Evolutionary conservation across 2,113 vertebrate genomes (phyloP), one percentile per base, ranked within the genome.

Genomic region (Peromyscus californicus): DNA sequence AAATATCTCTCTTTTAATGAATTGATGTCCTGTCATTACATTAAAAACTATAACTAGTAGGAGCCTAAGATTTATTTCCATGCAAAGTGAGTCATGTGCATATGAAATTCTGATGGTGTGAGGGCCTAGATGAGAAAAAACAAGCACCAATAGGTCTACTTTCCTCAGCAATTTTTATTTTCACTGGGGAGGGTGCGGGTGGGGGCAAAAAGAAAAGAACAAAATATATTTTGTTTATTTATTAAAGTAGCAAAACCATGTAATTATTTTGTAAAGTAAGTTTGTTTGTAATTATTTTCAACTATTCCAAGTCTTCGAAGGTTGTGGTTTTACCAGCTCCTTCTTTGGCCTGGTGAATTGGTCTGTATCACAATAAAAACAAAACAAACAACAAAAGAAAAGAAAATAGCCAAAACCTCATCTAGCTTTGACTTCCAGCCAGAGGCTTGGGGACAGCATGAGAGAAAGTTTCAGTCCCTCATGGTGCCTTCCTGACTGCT

Each of bases 401-500:
- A 65, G 2, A 39, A 54, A 85, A 22, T 45, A 61, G 45, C 7
- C 42, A 85, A 48, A 48, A 19, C 12, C 63, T 31, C 8, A 5
- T 33, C 2, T 36, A n/a, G 17, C 11, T 1, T 1, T 16, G 1
- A 24, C 0, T 80, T 5, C 4, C 45, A 63, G 24, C 12, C 51
- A 74, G 70, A 12, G 57, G 26, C 13, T 22, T n/a, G 1, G 10
- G 10, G 21, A 24, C 3, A 19, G 22, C 13, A 2, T 42, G 36
- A 16, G 7, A 80, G 13, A 33, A 63, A 69, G 1, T 36, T 19
- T 7, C 45, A 36, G 63, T 87, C 29, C 36, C 51, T 15, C 1
- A 0, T 2, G 24, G 12, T 17, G 7, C 4, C 39, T 70, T 4
- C 4, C 10, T 31, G 12, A 2, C 4, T 63, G 22, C n/a, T 42